Conservation (phyloP, 2,888 invertebrate genomes). For the Pristionchus maxplancki region DNA sequence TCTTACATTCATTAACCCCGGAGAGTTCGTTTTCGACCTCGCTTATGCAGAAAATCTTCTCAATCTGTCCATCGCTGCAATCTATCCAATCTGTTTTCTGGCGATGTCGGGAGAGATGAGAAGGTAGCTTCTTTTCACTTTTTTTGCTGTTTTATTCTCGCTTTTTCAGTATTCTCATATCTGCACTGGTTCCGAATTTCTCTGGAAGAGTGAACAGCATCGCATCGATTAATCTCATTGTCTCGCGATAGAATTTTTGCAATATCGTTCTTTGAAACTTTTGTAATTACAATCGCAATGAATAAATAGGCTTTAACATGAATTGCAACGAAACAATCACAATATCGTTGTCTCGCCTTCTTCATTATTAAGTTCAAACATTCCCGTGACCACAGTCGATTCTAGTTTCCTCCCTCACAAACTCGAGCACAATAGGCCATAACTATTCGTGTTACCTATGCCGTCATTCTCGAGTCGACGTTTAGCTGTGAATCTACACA, state of each 20-base stretch:
- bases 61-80: background rate
- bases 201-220: no score
- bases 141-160: background rate
- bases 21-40: background rate
- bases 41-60: background rate
- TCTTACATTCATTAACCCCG: background rate
- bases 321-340: no score
- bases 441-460: background rate
- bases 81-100: constrained; percentile 18
- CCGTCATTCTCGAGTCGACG: background rate
- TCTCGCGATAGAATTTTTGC: no score
- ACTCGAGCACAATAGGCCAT: background rate
- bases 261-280: no score
- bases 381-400: background rate
- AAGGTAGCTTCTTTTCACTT: background rate
- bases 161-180: no score
- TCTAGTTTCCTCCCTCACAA: constrained; percentile 13
- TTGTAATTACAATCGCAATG: no score
- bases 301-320: background rate
- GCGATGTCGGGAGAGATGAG: constrained; percentile 15
- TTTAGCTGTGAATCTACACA: background rate
- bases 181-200: no score
- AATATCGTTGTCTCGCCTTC: no score
- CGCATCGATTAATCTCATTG: no score
- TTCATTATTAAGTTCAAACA: no score